phyloP scores from a whole-genome alignment of 2,113 vertebrate species.

The Furnarius figulus region DNA sequence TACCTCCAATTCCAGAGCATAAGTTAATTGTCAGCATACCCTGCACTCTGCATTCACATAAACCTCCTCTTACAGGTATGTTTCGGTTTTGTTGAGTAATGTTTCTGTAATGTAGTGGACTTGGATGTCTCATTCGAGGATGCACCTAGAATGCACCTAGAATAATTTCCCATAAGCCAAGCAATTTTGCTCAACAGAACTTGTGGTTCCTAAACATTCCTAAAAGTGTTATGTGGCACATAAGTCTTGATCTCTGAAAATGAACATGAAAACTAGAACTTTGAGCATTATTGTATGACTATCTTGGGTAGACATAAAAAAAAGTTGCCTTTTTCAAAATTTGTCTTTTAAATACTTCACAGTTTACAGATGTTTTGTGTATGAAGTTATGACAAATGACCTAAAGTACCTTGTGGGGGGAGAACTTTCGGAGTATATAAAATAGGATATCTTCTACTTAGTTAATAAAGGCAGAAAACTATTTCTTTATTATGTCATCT shows the following conservation, averaged over 20 bases:
- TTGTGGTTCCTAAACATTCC: background rate
- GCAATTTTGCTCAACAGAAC: background rate
- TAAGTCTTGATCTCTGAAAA: background rate
- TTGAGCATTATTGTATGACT: background rate
- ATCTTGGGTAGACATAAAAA: background rate
- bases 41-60: conserved; percentile 92
- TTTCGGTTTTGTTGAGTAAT: background rate
- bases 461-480: background rate
- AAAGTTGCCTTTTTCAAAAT: background rate
- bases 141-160: too few relatives aligned
- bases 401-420: background rate
- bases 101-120: background rate
- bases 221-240: background rate
- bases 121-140: background rate
- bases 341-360: background rate
- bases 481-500: background rate
- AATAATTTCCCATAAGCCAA: background rate
- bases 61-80: conserved; percentile 89
- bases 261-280: background rate
- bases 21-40: conserved; percentile 90
- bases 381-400: background rate
- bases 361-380: background rate
- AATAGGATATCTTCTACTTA: background rate
- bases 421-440: background rate
- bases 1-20: conserved; percentile 77